Evolutionary conservation across 35 echinoderm and acorn worm genomes (phyloP).

Genomic region (Amphiura filiformis): DNA sequence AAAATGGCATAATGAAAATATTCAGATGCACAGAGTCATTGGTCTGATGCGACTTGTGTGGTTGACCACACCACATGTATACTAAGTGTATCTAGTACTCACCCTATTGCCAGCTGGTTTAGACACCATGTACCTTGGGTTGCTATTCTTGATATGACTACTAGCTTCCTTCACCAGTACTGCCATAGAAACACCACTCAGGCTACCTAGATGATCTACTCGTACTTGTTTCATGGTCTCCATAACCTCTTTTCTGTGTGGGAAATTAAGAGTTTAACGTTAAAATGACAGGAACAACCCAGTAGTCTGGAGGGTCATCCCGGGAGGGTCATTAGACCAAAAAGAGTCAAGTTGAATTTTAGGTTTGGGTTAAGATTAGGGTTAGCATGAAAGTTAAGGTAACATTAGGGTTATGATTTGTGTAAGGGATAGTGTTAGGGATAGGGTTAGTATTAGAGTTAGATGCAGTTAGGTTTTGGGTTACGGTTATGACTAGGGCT

Average conservation of each 20-base stretch:
- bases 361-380: too few species aligned
- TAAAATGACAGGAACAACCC: too few species aligned
- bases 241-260: constrained; percentile 31
- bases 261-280: background rate
- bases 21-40: background rate
- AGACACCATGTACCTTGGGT: background rate
- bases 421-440: too few species aligned
- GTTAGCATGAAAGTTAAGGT: too few species aligned
- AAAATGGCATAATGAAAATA: background rate
- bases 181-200: constrained; percentile 43
- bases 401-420: too few species aligned
- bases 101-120: background rate
- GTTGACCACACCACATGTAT: background rate
- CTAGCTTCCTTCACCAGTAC: constrained; percentile 32
- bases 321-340: background rate
- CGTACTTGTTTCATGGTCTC: constrained; percentile 58
- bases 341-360: too few species aligned
- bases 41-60: background rate
- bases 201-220: constrained; percentile 48
- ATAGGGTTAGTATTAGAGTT: too few species aligned
- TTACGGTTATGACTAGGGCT: too few species aligned
- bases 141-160: constrained; percentile 6
- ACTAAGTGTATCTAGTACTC: background rate
- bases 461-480: too few species aligned
- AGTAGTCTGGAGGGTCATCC: background rate